Base-by-base conservation (phyloP, 2,797 vertebrate genomes). In the Emys orbicularis region DNA sequence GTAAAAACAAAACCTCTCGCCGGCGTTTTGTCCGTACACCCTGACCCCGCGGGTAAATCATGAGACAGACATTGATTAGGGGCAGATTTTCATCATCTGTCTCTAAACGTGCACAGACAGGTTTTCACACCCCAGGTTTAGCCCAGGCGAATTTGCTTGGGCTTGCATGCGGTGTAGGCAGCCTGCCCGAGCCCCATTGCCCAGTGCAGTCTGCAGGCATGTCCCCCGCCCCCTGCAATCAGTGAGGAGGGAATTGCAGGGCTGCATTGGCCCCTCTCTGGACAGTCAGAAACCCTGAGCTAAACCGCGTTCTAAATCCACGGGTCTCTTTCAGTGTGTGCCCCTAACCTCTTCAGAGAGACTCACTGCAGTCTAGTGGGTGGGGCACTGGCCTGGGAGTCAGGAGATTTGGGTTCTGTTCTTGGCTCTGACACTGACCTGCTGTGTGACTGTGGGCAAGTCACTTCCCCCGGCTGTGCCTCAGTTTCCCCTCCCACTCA, bases 361-460 rank as follows among this genome's bases (percentile, higher is more conserved):
- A 76, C 13, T 76, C 12, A 44, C 12, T 15, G 12, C 47, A 4
- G 7, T 16, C 44, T 18, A 8, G 13, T 3, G 6, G 8, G 4
- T 8, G 74, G 72, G 12, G 27, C 6, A 4, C 41, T 29, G 25
- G 7, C 41, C 68, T 29, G 6, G 72, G 41, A 29, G 3, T 44
- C 25, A 29, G 15, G 44, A 49, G 44, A 47, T 49, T 5, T 47
- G 72, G 21, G 37, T 12, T 74, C 37, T 44, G 10, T 44, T 52
- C 83, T 11, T 9, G 88, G 72, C 65, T 65, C 65, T 83, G 88
- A 61, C 83, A 47, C 53, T 1, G 1, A 49, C 57, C 54, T 31
- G 6, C 44, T 0, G 25, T 25, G 6, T 44, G 53, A 53, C 83
- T 86, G 54, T 1, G 7, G 19, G 37, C 27, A 0, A 1, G 49